phyloP scores from a whole-genome alignment of 2,888 invertebrate species.

The Harmothoe impar region DNA sequence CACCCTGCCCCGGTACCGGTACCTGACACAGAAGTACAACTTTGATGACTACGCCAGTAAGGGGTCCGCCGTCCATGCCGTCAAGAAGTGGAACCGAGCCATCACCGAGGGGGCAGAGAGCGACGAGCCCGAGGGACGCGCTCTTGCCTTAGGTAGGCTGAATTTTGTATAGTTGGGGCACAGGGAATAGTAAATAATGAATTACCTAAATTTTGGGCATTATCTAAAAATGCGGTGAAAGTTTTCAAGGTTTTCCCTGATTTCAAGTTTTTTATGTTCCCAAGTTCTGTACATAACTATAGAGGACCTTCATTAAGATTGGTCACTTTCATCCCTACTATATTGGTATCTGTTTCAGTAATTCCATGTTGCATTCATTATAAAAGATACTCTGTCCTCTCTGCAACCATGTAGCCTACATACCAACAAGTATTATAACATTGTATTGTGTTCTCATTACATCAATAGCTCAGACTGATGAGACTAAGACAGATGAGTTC shows the following conservation, averaged over 20 bases:
- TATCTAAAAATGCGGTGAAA: background rate
- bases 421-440: background rate
- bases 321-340: too few species aligned
- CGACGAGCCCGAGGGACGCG: background rate
- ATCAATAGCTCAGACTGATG: slow-evolving; percentile 55
- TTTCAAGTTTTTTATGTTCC: background rate
- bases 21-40: slow-evolving; percentile 75
- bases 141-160: background rate
- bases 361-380: background rate
- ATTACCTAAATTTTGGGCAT: background rate
- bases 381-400: too few species aligned
- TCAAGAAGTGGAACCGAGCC: slow-evolving; percentile 78
- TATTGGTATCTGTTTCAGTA: background rate
- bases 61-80: slow-evolving; percentile 80
- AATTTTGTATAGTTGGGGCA: background rate
- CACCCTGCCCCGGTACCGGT: slow-evolving; percentile 79
- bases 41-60: slow-evolving; percentile 82
- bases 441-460: background rate
- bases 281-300: too few species aligned
- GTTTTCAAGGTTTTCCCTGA: background rate
- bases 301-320: background rate
- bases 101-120: background rate
- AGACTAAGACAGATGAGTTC: slow-evolving; percentile 80
- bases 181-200: background rate
- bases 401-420: background rate